Percentiles rank a stretch among this genome's conserved stretches.
These are phyloP conservation scores for Tinea semifulvella DNA, from an alignment of 2,888 invertebrate genomes.

Conservation along the genomic window DNA sequence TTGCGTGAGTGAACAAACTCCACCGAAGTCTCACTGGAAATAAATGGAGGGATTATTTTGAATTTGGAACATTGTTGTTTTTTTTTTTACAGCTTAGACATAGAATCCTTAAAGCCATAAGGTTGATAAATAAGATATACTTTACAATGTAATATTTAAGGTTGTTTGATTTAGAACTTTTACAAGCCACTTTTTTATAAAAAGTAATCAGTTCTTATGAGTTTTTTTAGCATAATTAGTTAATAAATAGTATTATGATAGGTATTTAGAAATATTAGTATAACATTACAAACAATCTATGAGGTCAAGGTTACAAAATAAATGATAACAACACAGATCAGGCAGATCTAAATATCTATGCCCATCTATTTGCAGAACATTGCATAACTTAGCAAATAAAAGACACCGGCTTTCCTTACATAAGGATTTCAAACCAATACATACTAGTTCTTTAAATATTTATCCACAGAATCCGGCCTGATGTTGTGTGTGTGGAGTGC, in stretches of 20 bases:
- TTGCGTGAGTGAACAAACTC: slow-evolving; percentile 79
- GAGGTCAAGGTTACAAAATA: slow-evolving; percentile 29
- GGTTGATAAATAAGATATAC: too few relatives aligned
- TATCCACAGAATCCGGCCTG: slow-evolving; percentile 85
- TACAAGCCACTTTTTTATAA: too few relatives aligned
- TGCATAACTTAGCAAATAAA: slow-evolving; percentile 40
- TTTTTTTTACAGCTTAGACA: too few relatives aligned
- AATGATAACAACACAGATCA: slow-evolving; percentile 28
- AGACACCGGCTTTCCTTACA: neutral
- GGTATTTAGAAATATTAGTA: slow-evolving; percentile 2
- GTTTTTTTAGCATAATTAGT: too few relatives aligned
- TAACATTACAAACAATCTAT: slow-evolving; percentile 6
- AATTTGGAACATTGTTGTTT: too few relatives aligned
- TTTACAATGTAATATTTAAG: too few relatives aligned
- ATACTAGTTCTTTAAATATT: slow-evolving; percentile 93
- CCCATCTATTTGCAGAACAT: slow-evolving; percentile 45
- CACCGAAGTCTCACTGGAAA: slow-evolving; percentile 77
- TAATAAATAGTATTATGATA: too few relatives aligned
- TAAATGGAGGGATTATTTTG: too few relatives aligned
- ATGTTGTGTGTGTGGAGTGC: slow-evolving; percentile 96
- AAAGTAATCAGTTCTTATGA: too few relatives aligned
- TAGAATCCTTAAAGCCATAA: too few relatives aligned
- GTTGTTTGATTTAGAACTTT: too few relatives aligned
- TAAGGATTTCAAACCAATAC: slow-evolving; percentile 37
- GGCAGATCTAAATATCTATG: slow-evolving; percentile 19